A percentile compares a stretch with the other conserved stretches of the same genome.
These are phyloP conservation scores for Sapajus apella DNA, from an alignment of 2,113 vertebrate species.

Conservation along the genomic window DNA sequence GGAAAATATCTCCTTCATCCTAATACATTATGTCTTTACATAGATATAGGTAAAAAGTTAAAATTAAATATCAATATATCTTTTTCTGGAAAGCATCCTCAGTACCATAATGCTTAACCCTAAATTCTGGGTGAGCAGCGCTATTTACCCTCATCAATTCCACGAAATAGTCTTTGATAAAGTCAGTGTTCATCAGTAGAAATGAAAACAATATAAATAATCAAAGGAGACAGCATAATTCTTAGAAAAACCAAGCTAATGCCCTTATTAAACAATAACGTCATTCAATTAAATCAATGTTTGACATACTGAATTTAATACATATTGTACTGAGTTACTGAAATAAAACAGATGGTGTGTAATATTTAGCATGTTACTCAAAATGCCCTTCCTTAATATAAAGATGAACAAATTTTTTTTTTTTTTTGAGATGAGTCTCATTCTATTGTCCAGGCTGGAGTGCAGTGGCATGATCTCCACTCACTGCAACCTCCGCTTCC, in stretches of 20 bases:
- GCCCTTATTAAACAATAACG: background rate
- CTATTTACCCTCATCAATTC: background rate
- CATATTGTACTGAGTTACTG: background rate
- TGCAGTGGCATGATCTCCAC: too few relatives aligned
- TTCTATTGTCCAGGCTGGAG: too few relatives aligned
- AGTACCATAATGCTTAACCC: background rate
- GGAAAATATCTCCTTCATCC: background rate
- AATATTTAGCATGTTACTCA: background rate
- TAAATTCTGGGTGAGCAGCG: background rate
- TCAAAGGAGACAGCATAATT: background rate
- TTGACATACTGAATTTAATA: conserved; percentile 13
- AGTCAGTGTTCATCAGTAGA: background rate
- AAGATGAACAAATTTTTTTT: background rate
- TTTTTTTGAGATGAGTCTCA: too few relatives aligned
- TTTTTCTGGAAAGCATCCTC: background rate
- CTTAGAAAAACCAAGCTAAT: conserved; percentile 27
- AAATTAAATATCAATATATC: background rate
- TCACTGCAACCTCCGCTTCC: too few relatives aligned
- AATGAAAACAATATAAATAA: conserved; percentile 1
- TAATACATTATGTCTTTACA: background rate
- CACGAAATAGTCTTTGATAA: background rate
- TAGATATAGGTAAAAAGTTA: background rate
- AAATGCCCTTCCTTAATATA: conserved; percentile 15
- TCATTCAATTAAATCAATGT: background rate
- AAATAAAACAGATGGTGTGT: background rate